Percentiles rank a stretch among this genome's conserved stretches.
Evolutionary conservation across 1,140 invertebrate genomes (phyloP).

Genomic region (Drosophila takahashii): DNA sequence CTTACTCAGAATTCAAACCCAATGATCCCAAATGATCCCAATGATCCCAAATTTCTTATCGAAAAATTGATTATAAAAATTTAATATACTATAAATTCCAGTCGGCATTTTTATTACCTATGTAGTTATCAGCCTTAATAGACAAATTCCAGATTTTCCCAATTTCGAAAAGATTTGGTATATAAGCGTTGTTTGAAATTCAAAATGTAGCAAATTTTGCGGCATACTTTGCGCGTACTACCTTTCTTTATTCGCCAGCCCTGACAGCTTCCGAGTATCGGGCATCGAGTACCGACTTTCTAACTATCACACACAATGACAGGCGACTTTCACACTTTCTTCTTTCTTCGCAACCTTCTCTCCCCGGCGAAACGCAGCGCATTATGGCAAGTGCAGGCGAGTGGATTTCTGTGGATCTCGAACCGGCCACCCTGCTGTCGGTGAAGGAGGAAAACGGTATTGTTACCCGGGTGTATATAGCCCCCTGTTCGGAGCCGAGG

Average conservation of each 20-base stretch:
- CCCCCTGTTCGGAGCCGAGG: not conserved
- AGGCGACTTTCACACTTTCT: constrained; percentile 1
- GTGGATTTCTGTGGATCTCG: constrained; percentile 1
- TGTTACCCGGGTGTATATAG: constrained; percentile 11
- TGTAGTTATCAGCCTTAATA: no score
- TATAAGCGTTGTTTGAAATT: not conserved
- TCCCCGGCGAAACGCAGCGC: not conserved
- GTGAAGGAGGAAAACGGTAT: constrained; percentile 20
- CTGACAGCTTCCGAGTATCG: constrained; percentile 7
- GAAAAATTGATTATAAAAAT: no score
- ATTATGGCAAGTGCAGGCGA: constrained; percentile 8
- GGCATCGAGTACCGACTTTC: constrained; percentile 14
- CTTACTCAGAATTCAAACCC: no score
- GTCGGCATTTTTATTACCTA: no score
- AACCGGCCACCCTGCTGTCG: constrained; percentile 18
- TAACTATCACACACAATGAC: constrained; percentile 15
- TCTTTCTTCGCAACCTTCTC: not conserved
- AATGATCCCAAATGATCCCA: no score
- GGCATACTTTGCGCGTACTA: not conserved
- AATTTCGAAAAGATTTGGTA: no score
- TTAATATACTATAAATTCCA: no score
- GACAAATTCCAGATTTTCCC: no score
- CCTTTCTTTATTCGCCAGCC: not conserved
- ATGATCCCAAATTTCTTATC: no score
- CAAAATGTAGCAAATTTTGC: not conserved